Conservation (phyloP, 2,113 vertebrate genomes). For the Tamias sibiricus region DNA sequence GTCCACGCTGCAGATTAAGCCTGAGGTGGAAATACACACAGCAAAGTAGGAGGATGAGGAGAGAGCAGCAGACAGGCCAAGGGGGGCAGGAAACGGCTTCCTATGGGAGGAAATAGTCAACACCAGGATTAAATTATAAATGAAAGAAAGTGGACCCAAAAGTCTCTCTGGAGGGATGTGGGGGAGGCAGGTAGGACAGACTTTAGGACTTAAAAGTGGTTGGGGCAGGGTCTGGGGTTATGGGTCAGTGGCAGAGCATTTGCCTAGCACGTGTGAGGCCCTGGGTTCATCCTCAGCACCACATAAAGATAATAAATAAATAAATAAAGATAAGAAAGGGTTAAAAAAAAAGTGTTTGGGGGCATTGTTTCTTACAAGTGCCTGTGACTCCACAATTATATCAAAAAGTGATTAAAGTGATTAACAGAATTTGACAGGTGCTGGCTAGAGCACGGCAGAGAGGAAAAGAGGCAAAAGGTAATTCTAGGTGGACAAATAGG, state of each 20-base stretch:
- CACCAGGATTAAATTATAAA: not conserved
- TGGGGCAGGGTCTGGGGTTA: too few species aligned
- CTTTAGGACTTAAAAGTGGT: not conserved
- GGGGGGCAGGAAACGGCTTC: too few species aligned
- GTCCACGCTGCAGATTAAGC: too few species aligned
- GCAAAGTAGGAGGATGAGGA: accelerated
- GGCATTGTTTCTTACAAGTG: not conserved
- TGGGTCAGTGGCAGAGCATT: too few species aligned
- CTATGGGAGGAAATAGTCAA: not conserved
- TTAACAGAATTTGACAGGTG: not conserved
- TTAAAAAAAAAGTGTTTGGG: too few species aligned
- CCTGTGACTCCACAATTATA: not conserved
- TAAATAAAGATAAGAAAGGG: too few species aligned
- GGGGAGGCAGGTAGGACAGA: not conserved
- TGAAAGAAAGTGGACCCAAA: not conserved
- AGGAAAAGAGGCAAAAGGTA: not conserved
- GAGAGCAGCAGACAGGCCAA: accelerated
- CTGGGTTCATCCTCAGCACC: too few species aligned
- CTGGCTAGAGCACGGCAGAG: not conserved
- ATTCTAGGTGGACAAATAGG: not conserved
- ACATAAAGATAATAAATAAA: too few species aligned
- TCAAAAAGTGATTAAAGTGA: not conserved
- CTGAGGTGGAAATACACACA: not conserved
- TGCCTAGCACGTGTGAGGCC: too few species aligned
- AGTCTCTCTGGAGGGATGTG: not conserved